Conservation (phyloP, 2,888 invertebrate species). For the Protophormia terraenovae region DNA sequence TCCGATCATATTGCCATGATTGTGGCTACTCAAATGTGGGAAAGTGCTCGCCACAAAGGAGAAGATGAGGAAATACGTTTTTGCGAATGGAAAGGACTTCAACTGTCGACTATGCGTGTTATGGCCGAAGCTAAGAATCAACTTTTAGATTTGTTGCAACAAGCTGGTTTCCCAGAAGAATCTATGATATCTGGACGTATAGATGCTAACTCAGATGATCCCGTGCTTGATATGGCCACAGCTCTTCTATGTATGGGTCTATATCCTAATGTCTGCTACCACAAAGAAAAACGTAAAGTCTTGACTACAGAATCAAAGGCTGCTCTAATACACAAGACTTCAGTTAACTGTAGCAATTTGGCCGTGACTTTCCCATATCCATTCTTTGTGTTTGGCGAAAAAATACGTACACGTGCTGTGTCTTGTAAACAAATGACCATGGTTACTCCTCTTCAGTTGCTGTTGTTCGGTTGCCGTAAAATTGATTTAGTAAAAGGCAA, state of each 20-base stretch:
- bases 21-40: constrained; percentile 94
- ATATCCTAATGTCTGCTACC: constrained; percentile 97
- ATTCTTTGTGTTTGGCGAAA: constrained; percentile 98
- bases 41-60: constrained; percentile 85
- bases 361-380: constrained; percentile 95
- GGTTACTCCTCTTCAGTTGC: constrained; percentile 95
- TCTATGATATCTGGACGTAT: constrained; percentile 88
- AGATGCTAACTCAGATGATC: constrained; percentile 89
- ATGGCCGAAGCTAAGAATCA: constrained; percentile 95
- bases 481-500: constrained; percentile 83
- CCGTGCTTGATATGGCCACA: constrained; percentile 90
- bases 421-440: constrained; percentile 98
- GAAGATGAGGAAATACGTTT: constrained; percentile 90
- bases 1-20: constrained; percentile 98
- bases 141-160: constrained; percentile 85
- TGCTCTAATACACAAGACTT: constrained; percentile 97
- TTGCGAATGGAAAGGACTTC: constrained; percentile 95
- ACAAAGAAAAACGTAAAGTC: constrained; percentile 97
- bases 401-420: constrained; percentile 96
- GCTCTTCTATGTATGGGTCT: constrained; percentile 94
- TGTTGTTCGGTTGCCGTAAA: constrained; percentile 95
- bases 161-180: constrained; percentile 95
- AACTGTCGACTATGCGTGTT: constrained; percentile 93
- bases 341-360: constrained; percentile 94
- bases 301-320: constrained; percentile 97